phyloP scores from a whole-genome alignment of 2,888 invertebrate genomes.

The Eurytoma adleriae region DNA sequence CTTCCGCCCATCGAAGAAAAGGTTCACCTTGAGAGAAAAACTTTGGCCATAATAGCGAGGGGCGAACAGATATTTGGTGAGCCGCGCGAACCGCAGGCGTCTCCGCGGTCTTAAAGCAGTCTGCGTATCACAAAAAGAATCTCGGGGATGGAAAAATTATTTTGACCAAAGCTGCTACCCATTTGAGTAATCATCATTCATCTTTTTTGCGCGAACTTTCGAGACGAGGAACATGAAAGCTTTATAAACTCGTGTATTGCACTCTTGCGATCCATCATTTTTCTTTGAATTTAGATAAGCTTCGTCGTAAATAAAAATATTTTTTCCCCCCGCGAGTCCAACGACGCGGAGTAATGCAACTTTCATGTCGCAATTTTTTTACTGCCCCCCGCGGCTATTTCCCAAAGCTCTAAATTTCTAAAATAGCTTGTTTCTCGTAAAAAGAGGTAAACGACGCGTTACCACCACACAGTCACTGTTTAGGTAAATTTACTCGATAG shows the following conservation, averaged over 20 bases:
- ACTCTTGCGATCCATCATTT: constrained; percentile 34
- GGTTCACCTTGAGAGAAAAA: constrained; percentile 14
- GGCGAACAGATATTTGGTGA: constrained; percentile 26
- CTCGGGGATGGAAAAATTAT: too few species aligned
- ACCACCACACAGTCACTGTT: neutral
- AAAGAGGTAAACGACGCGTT: neutral
- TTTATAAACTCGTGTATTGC: neutral
- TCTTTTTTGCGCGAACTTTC: neutral
- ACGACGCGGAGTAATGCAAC: neutral
- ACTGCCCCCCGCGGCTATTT: neutral
- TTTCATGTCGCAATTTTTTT: constrained; percentile 3
- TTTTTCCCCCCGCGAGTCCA: neutral
- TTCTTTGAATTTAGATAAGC: constrained; percentile 38
- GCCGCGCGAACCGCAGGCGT: too few species aligned
- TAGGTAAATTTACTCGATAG: constrained; percentile 6
- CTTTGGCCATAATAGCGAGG: constrained; percentile 1
- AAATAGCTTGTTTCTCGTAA: neutral
- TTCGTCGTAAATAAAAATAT: neutral
- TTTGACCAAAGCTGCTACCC: too few species aligned
- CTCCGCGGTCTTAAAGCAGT: too few species aligned
- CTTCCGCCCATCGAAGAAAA: neutral
- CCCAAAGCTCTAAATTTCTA: neutral
- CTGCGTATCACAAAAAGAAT: too few species aligned
- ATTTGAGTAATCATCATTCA: neutral
- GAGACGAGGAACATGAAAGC: constrained; percentile 10